A percentile compares a stretch with the other conserved stretches of the same genome.
phyloP scores from a whole-genome alignment of 2,888 invertebrate species.

The Thereva unica region DNA sequence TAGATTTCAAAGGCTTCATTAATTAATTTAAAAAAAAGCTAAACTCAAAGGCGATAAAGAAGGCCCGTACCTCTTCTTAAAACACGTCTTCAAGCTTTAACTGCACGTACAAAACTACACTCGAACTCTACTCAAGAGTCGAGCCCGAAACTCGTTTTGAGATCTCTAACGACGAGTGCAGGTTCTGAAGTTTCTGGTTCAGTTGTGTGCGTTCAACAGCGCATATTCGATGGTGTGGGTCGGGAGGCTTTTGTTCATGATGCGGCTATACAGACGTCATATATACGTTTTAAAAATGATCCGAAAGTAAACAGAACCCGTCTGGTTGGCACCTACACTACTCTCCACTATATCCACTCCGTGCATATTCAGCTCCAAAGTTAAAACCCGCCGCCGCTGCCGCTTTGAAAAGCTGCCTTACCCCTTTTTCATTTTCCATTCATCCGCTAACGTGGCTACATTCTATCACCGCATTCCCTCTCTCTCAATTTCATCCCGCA shows the following conservation, averaged over 20 bases:
- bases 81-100: constrained; percentile 55
- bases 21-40: no score
- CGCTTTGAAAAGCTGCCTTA: constrained; percentile 7
- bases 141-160: constrained; percentile 55
- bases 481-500: no score
- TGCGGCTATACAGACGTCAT: no score
- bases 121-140: constrained; percentile 49
- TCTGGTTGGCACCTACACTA: neutral
- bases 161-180: constrained; percentile 43
- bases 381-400: neutral
- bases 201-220: neutral
- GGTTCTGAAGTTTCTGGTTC: constrained; percentile 41
- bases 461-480: no score
- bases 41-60: neutral
- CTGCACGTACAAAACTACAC: constrained; percentile 56
- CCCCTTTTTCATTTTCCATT: neutral
- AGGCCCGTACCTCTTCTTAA: constrained; percentile 21
- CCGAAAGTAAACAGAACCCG: no score
- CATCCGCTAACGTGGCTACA: no score
- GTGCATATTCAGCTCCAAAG: constrained; percentile 16
- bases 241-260: no score
- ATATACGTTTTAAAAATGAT: no score
- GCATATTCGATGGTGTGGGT: no score
- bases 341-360: constrained; percentile 1
- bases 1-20: no score